A percentile compares a stretch with the other conserved stretches of the same genome.
Conservation (phyloP, 92 coral and sea anemone species). For the Actinernus sp. region DNA sequence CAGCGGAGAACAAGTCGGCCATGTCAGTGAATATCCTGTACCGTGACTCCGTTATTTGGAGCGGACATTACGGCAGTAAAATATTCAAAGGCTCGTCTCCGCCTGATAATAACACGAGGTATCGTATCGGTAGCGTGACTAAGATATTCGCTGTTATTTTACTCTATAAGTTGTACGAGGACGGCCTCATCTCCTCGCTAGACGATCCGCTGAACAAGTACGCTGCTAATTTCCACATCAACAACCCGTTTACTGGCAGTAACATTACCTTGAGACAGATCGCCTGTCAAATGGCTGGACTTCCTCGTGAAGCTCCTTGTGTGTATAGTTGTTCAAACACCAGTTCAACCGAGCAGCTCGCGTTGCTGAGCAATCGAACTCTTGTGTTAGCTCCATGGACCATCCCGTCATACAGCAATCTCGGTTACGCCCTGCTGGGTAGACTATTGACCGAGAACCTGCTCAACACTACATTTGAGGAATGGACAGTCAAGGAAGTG, state of each 20-base stretch:
- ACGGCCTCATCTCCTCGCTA: slow-evolving; percentile 39
- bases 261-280: slow-evolving; percentile 45
- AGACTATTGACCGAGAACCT: slow-evolving; percentile 65
- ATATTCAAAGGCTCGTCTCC: slow-evolving; percentile 11
- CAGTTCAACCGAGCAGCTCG: slow-evolving; percentile 45
- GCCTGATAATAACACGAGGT: slow-evolving; percentile 40
- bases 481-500: slow-evolving; percentile 44
- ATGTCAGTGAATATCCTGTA: slow-evolving; percentile 28
- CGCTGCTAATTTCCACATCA: slow-evolving; percentile 37
- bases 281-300: slow-evolving; percentile 55
- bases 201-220: slow-evolving; percentile 44
- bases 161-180: slow-evolving; percentile 38
- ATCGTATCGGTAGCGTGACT: slow-evolving; percentile 55
- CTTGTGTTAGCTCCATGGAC: slow-evolving; percentile 61
- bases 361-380: slow-evolving; percentile 17
- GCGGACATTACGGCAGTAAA: slow-evolving; percentile 50
- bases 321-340: slow-evolving; percentile 38
- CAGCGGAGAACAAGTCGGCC: slow-evolving; percentile 31
- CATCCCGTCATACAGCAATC: slow-evolving; percentile 72
- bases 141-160: slow-evolving; percentile 45
- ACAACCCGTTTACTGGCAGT: slow-evolving; percentile 8
- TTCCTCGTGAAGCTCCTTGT: slow-evolving; percentile 71
- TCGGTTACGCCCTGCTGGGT: slow-evolving; percentile 74
- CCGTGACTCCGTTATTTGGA: slow-evolving; percentile 14
- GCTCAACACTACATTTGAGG: slow-evolving; percentile 63